Conservation (phyloP, 2,113 vertebrate genomes). For the Phaethon lepturus region DNA sequence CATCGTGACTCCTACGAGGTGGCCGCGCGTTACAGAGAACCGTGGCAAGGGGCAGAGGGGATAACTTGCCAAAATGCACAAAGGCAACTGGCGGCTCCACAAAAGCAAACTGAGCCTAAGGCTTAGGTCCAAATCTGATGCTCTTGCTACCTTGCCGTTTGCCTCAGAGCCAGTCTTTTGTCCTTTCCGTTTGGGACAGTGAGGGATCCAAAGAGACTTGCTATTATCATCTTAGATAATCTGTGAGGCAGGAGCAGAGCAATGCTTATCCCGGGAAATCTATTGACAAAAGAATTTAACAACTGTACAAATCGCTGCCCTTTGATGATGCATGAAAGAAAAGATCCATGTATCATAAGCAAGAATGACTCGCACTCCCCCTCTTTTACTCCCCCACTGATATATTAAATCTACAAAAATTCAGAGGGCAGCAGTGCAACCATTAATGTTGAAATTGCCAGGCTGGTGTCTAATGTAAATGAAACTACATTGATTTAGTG, state of each 20-base stretch:
- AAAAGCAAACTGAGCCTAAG: neutral
- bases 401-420: constrained; percentile 51
- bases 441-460: neutral
- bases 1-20: accelerated
- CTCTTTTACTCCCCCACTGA: neutral
- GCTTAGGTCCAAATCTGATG: neutral
- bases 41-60: neutral
- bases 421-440: constrained; percentile 23
- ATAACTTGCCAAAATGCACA: neutral
- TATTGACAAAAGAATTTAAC: neutral
- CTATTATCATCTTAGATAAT: neutral
- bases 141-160: neutral
- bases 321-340: neutral
- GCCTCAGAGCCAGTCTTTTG: neutral
- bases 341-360: neutral
- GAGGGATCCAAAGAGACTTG: neutral
- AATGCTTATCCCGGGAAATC: neutral
- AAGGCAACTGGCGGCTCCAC: neutral
- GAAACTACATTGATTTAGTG: constrained; percentile 42
- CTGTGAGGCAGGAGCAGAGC: neutral
- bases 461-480: constrained; percentile 60
- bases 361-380: neutral
- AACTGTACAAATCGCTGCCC: neutral
- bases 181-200: neutral
- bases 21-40: accelerated